Base-by-base conservation (phyloP, 2,888 invertebrate species). In the Chirona hameri region DNA sequence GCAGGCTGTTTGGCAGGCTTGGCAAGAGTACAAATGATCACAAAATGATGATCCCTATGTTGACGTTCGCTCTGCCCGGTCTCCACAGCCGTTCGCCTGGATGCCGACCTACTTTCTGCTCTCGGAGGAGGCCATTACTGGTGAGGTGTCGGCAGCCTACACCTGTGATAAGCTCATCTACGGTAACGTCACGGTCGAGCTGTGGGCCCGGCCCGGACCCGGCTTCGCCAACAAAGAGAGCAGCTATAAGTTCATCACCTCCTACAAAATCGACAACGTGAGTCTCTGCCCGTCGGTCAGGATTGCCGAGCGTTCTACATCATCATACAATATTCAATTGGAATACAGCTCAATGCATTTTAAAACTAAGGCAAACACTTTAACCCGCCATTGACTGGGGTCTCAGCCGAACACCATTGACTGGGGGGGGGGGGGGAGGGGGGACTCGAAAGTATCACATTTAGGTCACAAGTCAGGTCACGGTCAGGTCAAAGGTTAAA, bases 121-220 rank as follows among this genome's bases (percentile, higher is more conserved):
- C 7, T 52, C 52, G 12, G 52, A 60, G 60, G 60, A 21, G 24
- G 12, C 60, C 55, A 79, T 86, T 46, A 79, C 83, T n/a, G 83
- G 82, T 18, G 82, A 83, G 52, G 82, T 83, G 29, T 85, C 85
- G 31, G 87, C 87, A 9, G 86, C 86, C 82, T 88, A 86, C 83
- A 86, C 87, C 18, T 85, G 87, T 14, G 87, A 88, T 83, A 87
- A 87, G 83, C 85, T 86, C 82, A 87, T 87, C 2, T 85, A 86
- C 39, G 89, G 88, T 7, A 89, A 89, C 85, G 86, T 86, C 1
- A 88, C 88, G 4, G 84, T 88, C 12, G 85, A 86, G 39, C 85
- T 88, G 83, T 87, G 85, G 60, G 87, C 76, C 46, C 39, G 39
- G 46, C 46, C 76, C 46, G 76, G 46, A 3, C 27, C 76, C 21